phyloP scores from a whole-genome alignment of 2,888 invertebrate genomes.

The Plusia festucae region DNA sequence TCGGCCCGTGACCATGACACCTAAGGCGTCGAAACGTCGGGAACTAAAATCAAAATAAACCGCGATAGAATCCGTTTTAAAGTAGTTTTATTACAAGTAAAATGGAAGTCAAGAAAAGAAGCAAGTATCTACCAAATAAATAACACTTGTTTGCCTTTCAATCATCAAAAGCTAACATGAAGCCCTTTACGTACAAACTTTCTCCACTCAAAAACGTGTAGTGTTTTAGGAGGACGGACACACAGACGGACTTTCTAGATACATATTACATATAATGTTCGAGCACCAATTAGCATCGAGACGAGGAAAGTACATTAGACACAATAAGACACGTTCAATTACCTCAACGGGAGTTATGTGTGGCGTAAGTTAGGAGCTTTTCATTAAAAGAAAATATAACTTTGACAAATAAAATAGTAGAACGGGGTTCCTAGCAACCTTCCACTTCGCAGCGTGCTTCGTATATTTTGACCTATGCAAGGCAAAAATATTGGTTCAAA shows the following conservation, averaged over 20 bases:
- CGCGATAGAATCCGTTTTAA: too few relatives aligned
- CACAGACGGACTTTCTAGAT: slow-evolving; percentile 48
- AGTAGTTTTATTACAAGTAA: too few relatives aligned
- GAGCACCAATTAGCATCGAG: slow-evolving; percentile 55
- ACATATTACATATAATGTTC: slow-evolving; percentile 33
- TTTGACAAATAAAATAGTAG: too few relatives aligned
- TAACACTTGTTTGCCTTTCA: not conserved
- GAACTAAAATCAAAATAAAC: too few relatives aligned
- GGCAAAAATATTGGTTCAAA: too few relatives aligned
- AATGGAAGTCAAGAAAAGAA: not conserved
- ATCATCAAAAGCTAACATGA: not conserved
- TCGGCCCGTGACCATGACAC: too few relatives aligned
- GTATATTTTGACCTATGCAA: too few relatives aligned
- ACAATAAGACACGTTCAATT: slow-evolving; percentile 57
- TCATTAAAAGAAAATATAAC: not conserved
- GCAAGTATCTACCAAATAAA: not conserved
- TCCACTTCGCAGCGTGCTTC: too few relatives aligned
- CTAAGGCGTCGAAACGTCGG: too few relatives aligned
- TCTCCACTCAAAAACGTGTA: slow-evolving; percentile 30
- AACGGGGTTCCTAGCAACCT: too few relatives aligned
- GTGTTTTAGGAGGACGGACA: slow-evolving; percentile 34
- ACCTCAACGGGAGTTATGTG: slow-evolving; percentile 18
- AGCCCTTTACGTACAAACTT: slow-evolving; percentile 31
- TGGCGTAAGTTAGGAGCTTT: slow-evolving; percentile 14
- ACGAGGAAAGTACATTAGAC: slow-evolving; percentile 57